Evolutionary conservation across 2,113 vertebrate genomes (phyloP).

Genomic region (Raja brachyura): DNA sequence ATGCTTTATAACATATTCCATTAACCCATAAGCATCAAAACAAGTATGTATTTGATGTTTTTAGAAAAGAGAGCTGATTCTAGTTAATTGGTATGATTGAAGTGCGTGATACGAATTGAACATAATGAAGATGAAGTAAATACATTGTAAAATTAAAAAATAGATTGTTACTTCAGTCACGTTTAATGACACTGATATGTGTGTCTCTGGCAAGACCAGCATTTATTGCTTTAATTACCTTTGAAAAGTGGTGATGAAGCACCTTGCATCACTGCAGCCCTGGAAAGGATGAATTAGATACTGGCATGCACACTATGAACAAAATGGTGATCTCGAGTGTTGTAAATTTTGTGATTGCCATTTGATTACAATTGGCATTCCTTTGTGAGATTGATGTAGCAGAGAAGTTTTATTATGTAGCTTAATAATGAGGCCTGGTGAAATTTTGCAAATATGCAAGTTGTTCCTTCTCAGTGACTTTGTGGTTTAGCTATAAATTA

Average conservation of each 20-base stretch:
- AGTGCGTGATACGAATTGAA: neutral
- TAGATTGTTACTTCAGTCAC: neutral
- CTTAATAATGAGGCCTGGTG: neutral
- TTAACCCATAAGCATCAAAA: neutral
- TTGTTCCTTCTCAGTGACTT: neutral
- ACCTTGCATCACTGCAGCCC: too few relatives aligned
- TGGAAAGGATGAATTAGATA: neutral
- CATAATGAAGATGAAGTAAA: too few relatives aligned
- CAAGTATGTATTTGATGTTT: neutral
- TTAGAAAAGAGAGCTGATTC: neutral
- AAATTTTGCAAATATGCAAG: neutral
- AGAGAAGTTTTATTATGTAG: neutral
- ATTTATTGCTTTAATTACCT: too few relatives aligned
- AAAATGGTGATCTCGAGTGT: too few relatives aligned
- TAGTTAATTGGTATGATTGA: neutral
- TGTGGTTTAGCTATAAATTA: neutral
- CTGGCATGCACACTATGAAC: too few relatives aligned
- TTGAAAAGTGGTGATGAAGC: too few relatives aligned
- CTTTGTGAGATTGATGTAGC: neutral
- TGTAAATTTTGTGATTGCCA: too few relatives aligned
- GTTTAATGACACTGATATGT: neutral
- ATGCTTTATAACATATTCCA: neutral
- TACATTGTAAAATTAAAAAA: neutral
- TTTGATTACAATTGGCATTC: neutral
- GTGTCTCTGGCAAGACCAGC: too few relatives aligned